Base-by-base conservation (phyloP, 92 coral and sea anemone species). In the Porites cylindrica region DNA sequence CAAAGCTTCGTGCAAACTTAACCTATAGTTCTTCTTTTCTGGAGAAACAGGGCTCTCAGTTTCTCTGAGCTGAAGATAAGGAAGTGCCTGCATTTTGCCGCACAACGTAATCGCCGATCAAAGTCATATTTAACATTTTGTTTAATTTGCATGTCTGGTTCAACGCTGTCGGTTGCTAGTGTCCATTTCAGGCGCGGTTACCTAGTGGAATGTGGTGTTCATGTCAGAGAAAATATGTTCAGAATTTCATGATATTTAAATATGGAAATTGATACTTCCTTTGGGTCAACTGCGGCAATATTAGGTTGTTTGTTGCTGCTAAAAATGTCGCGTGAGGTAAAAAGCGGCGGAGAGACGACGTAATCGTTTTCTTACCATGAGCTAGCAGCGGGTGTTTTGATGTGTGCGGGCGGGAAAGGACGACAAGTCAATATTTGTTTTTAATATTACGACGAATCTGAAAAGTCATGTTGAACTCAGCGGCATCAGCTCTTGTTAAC, bases 51-150 rank as follows among this genome's bases (percentile, higher is more conserved):
- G 21, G 26, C 76, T 85, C 38, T 85, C 86, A 59, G 91, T 63
- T 8, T 92, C 93, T 73, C 85, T 86, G 10, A 82, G 80, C 69
- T 92, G 91, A 52, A 89, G 53, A 51, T 81, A 64, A 18, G 95
- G 93, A 61, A 92, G 74, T 60, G 95, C 93, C 68, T 92, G 91
- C 95, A 92, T 92, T 64, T 66, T 68, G 67, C 74, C 53, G 80
- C 13, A 65, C 80, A 74, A 73, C 51, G 54, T 63, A 70, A 74
- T 43, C 85, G 54, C 1, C 67, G 29, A 70, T 59, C 47, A 23
- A 12, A n/a, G 18, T 47, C 43, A 79, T 74, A 38, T 38, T 38
- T 38, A 32, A 43, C 16, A 53, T 21, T 64, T 61, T 56, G 59
- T 72, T n/a, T 43, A 20, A 74, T 53, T 54, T 51, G 75, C 74